Evolutionary conservation across 2,797 vertebrate species (phyloP).

Genomic region (Leptatherina wallacei): DNA sequence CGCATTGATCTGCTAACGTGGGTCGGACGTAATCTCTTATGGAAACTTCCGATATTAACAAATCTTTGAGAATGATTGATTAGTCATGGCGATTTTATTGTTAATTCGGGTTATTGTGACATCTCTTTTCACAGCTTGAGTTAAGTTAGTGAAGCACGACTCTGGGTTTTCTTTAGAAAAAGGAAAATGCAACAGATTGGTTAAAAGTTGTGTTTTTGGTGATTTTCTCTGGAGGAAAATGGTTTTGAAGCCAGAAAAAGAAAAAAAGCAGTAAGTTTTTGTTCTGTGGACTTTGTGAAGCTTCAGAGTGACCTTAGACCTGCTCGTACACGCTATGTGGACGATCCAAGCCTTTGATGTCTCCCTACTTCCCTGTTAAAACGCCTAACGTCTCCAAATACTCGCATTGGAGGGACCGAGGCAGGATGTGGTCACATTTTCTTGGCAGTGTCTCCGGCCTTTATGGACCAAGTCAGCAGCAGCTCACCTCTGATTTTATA

Average conservation of each 20-base stretch:
- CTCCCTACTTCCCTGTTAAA: conserved; percentile 43
- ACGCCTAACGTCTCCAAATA: conserved; percentile 43
- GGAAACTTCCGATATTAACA: too few species aligned
- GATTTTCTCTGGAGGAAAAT: conserved; percentile 5
- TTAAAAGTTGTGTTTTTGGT: conserved; percentile 6
- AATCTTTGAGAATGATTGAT: too few species aligned
- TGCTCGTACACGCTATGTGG: conserved; percentile 21
- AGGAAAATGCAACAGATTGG: conserved; percentile 11
- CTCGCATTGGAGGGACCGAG: conserved; percentile 48
- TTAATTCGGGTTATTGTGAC: too few species aligned
- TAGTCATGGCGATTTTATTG: too few species aligned
- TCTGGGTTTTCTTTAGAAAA: background rate
- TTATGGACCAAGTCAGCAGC: conserved; percentile 48
- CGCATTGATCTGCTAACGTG: too few species aligned
- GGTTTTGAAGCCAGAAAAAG: conserved; percentile 17
- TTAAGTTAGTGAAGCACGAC: background rate
- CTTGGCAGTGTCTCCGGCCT: conserved; percentile 56
- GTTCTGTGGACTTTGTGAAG: conserved; percentile 38
- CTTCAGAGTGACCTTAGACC: conserved; percentile 54
- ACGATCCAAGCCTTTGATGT: conserved; percentile 61
- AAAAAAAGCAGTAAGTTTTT: conserved; percentile 26
- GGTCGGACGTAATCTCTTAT: too few species aligned
- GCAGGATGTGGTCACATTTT: conserved; percentile 75
- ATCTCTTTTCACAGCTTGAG: background rate
- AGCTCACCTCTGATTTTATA: conserved; percentile 55